These are phyloP conservation scores for Exephanes ischioxanthus DNA, from an alignment of 2,888 invertebrate species.

Conservation along the genomic window DNA sequence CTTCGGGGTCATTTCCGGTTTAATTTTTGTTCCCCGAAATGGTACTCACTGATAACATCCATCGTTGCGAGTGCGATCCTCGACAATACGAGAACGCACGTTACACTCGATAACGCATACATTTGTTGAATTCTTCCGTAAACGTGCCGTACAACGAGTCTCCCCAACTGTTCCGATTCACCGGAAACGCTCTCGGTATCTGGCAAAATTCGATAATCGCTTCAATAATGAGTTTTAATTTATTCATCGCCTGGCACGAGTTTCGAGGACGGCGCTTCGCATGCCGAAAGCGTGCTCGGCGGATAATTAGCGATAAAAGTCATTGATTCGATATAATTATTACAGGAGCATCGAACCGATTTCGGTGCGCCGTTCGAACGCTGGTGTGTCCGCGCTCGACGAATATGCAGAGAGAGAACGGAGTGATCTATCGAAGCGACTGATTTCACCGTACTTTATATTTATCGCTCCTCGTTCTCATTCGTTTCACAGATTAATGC, in stretches of 20 bases:
- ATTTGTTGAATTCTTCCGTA: neutral
- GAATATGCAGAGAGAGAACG: neutral
- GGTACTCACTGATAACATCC: conserved; percentile 32
- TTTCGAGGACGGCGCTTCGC: neutral
- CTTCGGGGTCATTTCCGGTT: too few species aligned
- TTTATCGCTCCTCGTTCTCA: conserved; percentile 1
- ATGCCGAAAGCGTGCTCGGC: neutral
- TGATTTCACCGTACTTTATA: conserved; percentile 13
- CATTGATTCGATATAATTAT: conserved; percentile 23
- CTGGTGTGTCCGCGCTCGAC: neutral
- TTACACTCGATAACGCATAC: conserved; percentile 12
- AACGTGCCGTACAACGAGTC: neutral
- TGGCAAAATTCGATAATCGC: neutral
- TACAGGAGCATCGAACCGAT: conserved; percentile 1
- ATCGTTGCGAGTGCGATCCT: neutral
- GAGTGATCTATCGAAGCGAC: conserved; percentile 21
- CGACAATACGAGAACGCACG: conserved; percentile 25
- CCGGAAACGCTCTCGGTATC: neutral
- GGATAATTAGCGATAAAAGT: conserved; percentile 29
- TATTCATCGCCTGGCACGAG: neutral
- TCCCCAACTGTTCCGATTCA: neutral
- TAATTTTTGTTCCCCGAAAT: neutral
- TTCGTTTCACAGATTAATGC: conserved; percentile 53
- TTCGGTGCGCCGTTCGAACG: neutral
- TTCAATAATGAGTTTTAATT: neutral